Evolutionary conservation across 2,113 vertebrate species (phyloP), one percentile per base, ranked within the genome.

Genomic region (Serilophus lunatus): DNA sequence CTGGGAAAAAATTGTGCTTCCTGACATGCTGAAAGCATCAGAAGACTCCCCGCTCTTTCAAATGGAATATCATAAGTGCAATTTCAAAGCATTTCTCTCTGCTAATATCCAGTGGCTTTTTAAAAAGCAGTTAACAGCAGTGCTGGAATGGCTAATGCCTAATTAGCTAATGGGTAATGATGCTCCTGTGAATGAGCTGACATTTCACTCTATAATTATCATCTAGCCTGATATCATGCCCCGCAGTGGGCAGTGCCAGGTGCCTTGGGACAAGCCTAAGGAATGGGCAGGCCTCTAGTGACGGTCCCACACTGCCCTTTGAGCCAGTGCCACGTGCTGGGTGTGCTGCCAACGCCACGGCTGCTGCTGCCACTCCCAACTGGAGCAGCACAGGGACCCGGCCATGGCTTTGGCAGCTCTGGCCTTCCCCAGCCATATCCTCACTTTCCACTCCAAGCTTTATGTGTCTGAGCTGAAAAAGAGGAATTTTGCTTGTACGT

Each of bases 101-200:
- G 50, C 80, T 95, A 90, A 91, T 84, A 95, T 75, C 80, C 77
- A 95, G 88, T 60, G 86, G 91, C 83, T 95, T 95, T 96, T 96
- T 71, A 84, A 96, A 95, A 93, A 92, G 83, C 91, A 92, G 75
- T 91, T 91, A 87, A 88, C 81, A 92, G 77, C 86, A 60, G 69
- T 65, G 89, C 69, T 95, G 91, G 81, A 89, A 95, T 89, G 92
- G 92, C 94, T 94, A 95, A 93, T 93, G 92, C 81, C 84, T 91
- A 85, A 96, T 96, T 95, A 95, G 90, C 92, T 95, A 94, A 93
- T 90, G 92, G 92, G 65, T 93, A 95, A 94, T 84, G 92, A 96
- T 95, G 92, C 90, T 96, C 31, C 82, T 90, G 87, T 91, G 95
- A 95, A 56, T 1, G 49, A 94, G 74, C 78, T 96, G 93, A 94